A percentile compares a stretch with the other conserved stretches of the same genome.
Evolutionary conservation across 2,888 invertebrate genomes (phyloP).

Genomic region (Thecophora atra): DNA sequence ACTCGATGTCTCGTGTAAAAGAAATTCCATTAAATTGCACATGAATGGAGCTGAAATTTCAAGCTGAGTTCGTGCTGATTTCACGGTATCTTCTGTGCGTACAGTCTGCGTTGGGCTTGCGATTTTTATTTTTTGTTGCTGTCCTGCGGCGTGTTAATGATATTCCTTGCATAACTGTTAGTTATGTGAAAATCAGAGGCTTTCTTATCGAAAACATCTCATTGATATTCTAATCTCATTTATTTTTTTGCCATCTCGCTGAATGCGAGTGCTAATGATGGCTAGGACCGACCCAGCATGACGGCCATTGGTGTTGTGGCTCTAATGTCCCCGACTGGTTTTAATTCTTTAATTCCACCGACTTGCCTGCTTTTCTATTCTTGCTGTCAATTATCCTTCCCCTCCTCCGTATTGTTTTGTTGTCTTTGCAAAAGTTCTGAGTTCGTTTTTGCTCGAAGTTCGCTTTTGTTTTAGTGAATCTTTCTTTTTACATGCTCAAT

Average conservation of each 20-base stretch:
- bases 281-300: no score
- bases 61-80: no score
- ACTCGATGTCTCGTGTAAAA: neutral
- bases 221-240: constrained; percentile 3
- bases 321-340: no score
- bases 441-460: neutral
- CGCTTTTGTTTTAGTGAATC: neutral
- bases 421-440: neutral
- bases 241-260: neutral
- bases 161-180: neutral
- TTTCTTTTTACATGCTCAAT: neutral
- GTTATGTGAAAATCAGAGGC: neutral
- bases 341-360: no score
- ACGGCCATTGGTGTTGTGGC: no score
- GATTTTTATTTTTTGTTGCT: neutral
- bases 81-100: no score
- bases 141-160: neutral
- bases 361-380: neutral
- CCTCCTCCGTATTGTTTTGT: neutral
- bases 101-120: neutral
- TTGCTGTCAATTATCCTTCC: neutral
- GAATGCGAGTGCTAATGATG: no score
- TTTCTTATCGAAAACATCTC: neutral
- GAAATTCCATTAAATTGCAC: constrained; percentile 6
- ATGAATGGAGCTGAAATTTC: neutral